phyloP scores from a whole-genome alignment of 2,888 invertebrate genomes.

The Mystacides longicornis region DNA sequence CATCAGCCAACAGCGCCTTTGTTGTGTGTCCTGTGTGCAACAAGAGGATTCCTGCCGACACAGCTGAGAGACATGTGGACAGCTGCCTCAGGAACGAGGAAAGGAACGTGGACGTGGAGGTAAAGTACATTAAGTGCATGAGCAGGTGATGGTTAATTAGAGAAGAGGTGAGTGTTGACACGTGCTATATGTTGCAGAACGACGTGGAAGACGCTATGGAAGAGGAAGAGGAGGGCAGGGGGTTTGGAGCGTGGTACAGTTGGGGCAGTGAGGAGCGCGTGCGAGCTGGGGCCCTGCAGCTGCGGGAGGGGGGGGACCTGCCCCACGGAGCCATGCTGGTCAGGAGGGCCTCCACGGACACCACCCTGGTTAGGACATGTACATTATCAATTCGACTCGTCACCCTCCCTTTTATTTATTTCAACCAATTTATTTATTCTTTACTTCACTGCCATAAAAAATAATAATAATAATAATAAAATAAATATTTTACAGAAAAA shows the following conservation, averaged over 20 bases:
- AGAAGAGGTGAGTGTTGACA: too few relatives aligned
- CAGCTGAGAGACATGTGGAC: constrained; percentile 36
- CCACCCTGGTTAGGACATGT: constrained; percentile 33
- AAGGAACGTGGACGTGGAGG: constrained; percentile 77
- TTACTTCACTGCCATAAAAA: too few relatives aligned
- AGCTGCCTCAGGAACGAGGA: constrained; percentile 43
- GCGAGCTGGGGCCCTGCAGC: constrained; percentile 60
- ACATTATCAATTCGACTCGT: too few relatives aligned
- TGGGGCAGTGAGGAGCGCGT: constrained; percentile 88
- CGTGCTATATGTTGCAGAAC: too few relatives aligned
- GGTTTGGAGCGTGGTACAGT: constrained; percentile 68
- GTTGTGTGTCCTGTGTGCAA: constrained; percentile 32
- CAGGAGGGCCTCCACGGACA: constrained; percentile 37
- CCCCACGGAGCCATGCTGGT: constrained; percentile 29
- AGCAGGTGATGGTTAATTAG: background rate
- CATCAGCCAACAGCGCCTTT: background rate
- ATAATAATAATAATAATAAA: too few relatives aligned
- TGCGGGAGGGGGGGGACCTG: constrained; percentile 30
- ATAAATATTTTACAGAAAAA: too few relatives aligned
- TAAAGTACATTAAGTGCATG: constrained; percentile 28
- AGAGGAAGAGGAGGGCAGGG: constrained; percentile 18
- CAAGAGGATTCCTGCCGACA: constrained; percentile 34
- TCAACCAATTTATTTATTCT: too few relatives aligned
- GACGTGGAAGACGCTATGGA: background rate
- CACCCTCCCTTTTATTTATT: too few relatives aligned